Conservation (phyloP, 2,888 invertebrate species). For the Charanyca ferruginea region DNA sequence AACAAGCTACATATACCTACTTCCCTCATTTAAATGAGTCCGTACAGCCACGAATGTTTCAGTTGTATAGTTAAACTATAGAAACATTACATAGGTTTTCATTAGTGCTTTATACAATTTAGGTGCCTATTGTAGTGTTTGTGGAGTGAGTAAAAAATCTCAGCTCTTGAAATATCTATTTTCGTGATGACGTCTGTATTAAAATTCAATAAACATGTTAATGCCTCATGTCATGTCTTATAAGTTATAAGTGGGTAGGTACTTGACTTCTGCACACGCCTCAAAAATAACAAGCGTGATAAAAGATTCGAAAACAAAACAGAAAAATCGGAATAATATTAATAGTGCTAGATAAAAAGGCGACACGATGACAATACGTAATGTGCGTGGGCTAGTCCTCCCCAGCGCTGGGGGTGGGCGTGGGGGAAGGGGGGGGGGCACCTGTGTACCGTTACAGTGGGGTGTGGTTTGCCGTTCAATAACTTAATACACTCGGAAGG, state of each 20-base stretch:
- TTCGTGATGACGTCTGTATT: constrained; percentile 5
- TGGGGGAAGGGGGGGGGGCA: constrained; percentile 73
- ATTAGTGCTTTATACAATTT: neutral
- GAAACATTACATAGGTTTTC: neutral
- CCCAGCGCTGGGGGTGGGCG: constrained; percentile 65
- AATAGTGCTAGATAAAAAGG: constrained; percentile 70
- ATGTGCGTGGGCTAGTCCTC: constrained; percentile 78
- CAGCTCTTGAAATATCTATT: neutral
- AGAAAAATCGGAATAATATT: constrained; percentile 61
- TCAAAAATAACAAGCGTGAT: constrained; percentile 67
- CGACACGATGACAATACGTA: constrained; percentile 80
- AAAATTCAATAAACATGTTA: constrained; percentile 9
- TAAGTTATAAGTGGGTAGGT: too few species aligned
- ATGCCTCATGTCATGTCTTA: constrained; percentile 27
- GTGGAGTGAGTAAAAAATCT: neutral
- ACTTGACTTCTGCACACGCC: constrained; percentile 40
- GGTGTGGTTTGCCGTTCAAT: constrained; percentile 92
- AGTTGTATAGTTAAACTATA: neutral
- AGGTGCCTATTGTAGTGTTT: neutral
- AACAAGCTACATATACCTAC: neutral
- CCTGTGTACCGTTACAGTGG: constrained; percentile 87
- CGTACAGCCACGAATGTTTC: neutral
- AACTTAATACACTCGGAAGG: constrained; percentile 91
- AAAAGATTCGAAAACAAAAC: constrained; percentile 58
- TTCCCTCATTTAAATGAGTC: too few species aligned